phyloP scores from a whole-genome alignment of 1,140 invertebrate species.

The Euura saliciscinereae region DNA sequence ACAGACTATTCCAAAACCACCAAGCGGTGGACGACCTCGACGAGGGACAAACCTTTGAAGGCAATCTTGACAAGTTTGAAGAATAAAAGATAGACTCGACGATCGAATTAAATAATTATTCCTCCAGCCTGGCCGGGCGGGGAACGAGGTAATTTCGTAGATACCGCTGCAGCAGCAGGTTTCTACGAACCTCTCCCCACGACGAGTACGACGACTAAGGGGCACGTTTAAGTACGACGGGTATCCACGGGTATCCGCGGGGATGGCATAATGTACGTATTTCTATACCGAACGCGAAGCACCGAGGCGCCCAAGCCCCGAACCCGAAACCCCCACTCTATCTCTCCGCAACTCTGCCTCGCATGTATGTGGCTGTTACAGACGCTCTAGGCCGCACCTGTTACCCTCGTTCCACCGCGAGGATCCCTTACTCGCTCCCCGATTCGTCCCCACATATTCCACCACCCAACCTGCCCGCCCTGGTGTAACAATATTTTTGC shows the following conservation, averaged over 20 bases:
- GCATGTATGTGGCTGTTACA: constrained; percentile 31
- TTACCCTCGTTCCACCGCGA: constrained; percentile 45
- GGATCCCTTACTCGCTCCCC: constrained; percentile 20
- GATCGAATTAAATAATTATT: no score
- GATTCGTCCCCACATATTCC: neutral
- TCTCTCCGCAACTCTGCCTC: constrained; percentile 39
- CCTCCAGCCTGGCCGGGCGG: neutral
- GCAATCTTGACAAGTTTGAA: no score
- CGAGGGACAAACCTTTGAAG: no score
- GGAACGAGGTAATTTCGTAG: neutral
- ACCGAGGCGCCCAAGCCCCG: constrained; percentile 24
- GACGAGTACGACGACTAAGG: neutral
- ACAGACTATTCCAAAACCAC: neutral
- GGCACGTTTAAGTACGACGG: constrained; percentile 27
- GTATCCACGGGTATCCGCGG: neutral
- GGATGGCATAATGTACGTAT: constrained; percentile 36
- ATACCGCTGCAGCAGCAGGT: neutral
- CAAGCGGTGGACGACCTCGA: neutral
- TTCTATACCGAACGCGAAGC: constrained; percentile 38
- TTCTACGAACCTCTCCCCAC: no score
- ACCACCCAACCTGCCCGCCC: constrained; percentile 33
- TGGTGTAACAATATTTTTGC: constrained; percentile 22
- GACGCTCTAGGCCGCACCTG: constrained; percentile 49
- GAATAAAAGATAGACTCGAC: no score
- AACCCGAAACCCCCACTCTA: constrained; percentile 24